These are phyloP conservation scores for Saccostrea glomerata DNA, from an alignment of 1,140 invertebrate species.

Conservation along the genomic window DNA sequence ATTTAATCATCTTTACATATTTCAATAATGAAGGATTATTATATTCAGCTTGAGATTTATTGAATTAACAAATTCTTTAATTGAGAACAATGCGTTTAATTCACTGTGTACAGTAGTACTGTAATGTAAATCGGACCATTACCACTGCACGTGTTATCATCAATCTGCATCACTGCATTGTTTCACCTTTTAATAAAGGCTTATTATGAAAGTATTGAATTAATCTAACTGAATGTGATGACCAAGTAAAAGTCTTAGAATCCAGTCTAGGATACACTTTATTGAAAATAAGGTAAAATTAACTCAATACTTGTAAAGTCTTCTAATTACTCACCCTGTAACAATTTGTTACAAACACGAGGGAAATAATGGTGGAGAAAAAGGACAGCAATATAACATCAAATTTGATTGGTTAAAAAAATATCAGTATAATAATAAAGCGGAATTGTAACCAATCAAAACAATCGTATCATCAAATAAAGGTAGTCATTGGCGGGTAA, in stretches of 20 bases:
- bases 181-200: neutral
- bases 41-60: no score
- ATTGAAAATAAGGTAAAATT: neutral
- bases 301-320: neutral
- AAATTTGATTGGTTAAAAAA: constrained; percentile 34
- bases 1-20: no score
- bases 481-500: constrained; percentile 23
- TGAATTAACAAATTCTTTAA: no score
- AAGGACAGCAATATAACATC: neutral
- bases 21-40: no score
- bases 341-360: constrained; percentile 47
- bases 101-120: no score
- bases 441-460: neutral
- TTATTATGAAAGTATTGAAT: neutral
- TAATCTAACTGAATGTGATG: no score
- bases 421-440: neutral
- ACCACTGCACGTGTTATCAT: neutral
- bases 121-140: neutral
- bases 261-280: no score
- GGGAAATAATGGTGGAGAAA: constrained; percentile 51
- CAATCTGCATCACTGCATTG: neutral
- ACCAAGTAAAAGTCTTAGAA: no score
- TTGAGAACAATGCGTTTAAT: no score
- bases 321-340: constrained; percentile 24
- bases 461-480: neutral